Conservation (phyloP, 2,113 vertebrate species). For the Xiphophorus couchianus region DNA sequence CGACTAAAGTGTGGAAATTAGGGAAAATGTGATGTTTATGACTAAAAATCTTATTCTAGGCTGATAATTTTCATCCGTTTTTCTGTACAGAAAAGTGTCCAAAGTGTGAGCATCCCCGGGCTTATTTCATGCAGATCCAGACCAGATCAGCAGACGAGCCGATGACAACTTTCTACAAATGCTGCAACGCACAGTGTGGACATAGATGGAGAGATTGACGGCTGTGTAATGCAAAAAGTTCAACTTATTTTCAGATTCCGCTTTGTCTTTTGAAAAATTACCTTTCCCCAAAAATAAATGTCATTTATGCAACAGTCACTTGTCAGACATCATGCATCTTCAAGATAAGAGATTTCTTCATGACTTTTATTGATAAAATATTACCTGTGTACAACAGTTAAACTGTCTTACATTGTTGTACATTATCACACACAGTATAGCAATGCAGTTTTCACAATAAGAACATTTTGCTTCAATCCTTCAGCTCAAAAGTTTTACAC, state of each 20-base stretch:
- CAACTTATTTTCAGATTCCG: background rate
- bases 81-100: conserved; percentile 87
- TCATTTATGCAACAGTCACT: background rate
- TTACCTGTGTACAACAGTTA: conserved; percentile 72
- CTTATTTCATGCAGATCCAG: conserved; percentile 98
- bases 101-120: conserved; percentile 92
- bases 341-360: conserved; percentile 31
- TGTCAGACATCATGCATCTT: background rate
- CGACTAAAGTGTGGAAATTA: no score
- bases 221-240: background rate
- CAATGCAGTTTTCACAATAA: conserved; percentile 69
- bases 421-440: conserved; percentile 68
- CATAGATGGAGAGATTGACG: conserved; percentile 92
- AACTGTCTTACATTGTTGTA: conserved; percentile 64
- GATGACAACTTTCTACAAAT: conserved; percentile 99
- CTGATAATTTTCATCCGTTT: background rate
- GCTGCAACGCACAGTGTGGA: conserved; percentile 90
- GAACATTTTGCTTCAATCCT: conserved; percentile 56
- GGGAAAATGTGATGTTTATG: no score
- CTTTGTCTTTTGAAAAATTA: background rate
- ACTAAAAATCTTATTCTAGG: background rate
- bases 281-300: background rate
- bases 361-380: conserved; percentile 81
- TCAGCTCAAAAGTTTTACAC: conserved; percentile 39
- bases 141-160: conserved; percentile 98